phyloP scores from a whole-genome alignment of 2,888 invertebrate genomes.

The Bedellia somnulentella region DNA sequence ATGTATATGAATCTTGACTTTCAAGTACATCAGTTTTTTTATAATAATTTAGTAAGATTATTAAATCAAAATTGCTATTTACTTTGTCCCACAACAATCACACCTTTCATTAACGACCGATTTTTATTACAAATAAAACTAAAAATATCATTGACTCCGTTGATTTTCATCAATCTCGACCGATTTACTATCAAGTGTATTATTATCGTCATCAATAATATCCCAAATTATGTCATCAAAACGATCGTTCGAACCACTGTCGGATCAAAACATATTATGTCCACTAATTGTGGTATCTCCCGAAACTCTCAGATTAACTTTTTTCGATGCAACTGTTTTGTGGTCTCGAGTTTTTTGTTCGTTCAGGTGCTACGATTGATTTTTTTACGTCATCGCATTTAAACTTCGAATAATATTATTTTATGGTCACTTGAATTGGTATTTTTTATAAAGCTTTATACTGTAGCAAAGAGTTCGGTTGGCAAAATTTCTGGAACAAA shows the following conservation, averaged over 20 bases:
- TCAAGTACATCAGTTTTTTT: too few relatives aligned
- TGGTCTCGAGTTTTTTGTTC: constrained; percentile 19
- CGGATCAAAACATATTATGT: constrained; percentile 12
- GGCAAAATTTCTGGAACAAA: too few relatives aligned
- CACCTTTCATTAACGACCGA: too few relatives aligned
- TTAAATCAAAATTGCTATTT: too few relatives aligned
- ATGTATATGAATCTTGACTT: too few relatives aligned
- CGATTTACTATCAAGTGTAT: too few relatives aligned
- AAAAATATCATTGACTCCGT: too few relatives aligned
- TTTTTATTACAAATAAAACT: too few relatives aligned
- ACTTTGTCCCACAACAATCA: too few relatives aligned
- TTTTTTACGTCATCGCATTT: constrained; percentile 9
- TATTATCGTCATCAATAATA: too few relatives aligned
- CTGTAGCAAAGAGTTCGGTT: constrained; percentile 6
- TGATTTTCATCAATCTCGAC: too few relatives aligned
- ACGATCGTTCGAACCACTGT: constrained; percentile 12
- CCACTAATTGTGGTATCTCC: constrained; percentile 20
- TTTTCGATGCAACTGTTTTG: constrained; percentile 12
- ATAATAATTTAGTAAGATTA: too few relatives aligned
- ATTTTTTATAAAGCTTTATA: constrained; percentile 5
- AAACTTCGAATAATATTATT: constrained; percentile 8
- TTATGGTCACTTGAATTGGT: not conserved
- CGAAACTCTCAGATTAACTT: constrained; percentile 12
- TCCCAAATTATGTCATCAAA: constrained; percentile 6
- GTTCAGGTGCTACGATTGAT: constrained; percentile 24